These are phyloP conservation scores for Probosciger aterrimus DNA, from an alignment of 2,113 vertebrate genomes.

Conservation along the genomic window DNA sequence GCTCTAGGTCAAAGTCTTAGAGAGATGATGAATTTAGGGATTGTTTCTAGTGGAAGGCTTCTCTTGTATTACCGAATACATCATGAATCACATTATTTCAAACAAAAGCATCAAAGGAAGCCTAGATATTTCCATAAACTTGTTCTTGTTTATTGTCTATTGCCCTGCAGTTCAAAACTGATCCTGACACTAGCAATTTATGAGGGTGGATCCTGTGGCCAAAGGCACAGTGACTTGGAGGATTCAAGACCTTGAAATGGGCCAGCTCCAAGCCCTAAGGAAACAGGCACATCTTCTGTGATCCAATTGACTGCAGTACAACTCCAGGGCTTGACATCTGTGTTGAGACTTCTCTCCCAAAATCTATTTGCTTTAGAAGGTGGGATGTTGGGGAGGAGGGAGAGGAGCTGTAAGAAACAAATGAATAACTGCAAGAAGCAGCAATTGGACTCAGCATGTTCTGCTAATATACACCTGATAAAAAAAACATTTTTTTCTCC, in stretches of 20 bases:
- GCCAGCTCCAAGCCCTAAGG: neutral
- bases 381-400: neutral
- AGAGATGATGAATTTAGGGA: neutral
- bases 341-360: neutral
- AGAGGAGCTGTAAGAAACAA: slow-evolving; percentile 54
- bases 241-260: neutral
- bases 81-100: neutral
- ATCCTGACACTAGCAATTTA: neutral
- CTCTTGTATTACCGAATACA: neutral
- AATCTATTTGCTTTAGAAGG: slow-evolving; percentile 20
- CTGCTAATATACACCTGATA: slow-evolving; percentile 64
- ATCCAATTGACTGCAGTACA: neutral
- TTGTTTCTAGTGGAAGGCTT: neutral
- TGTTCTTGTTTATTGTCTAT: neutral
- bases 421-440: slow-evolving; percentile 61
- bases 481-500: slow-evolving; percentile 41
- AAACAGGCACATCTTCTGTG: neutral
- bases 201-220: neutral
- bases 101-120: neutral
- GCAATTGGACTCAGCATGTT: slow-evolving; percentile 69
- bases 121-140: neutral
- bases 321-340: neutral
- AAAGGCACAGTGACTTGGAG: neutral
- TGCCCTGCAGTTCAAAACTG: neutral
- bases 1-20: neutral